Evolutionary conservation across 2,797 vertebrate genomes (phyloP), one percentile per base, ranked within the genome.

Genomic region (Toxotes lorentzi): DNA sequence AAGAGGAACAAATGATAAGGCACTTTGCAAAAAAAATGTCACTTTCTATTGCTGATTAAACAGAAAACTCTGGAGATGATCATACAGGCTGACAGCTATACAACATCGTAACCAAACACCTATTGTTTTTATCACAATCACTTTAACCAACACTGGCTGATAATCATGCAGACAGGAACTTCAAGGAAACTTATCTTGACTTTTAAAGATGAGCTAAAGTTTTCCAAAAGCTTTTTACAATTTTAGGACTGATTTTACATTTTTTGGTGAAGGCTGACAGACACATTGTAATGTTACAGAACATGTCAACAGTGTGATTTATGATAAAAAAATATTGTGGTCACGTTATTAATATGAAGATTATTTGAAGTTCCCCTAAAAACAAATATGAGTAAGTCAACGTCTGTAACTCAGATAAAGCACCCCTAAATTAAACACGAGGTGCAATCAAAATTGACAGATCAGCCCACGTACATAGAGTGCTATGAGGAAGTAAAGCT

Each of bases 1-100:
- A 85, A 47, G 40, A 60, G 83, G 63, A 84, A 84, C 34, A 58
- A 76, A n/a, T 50, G 2, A 40, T 19, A 10, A 23, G 50, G 8
- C 4, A 17, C 2, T 47, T 73, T 27, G 19, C 4, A 58, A 19
- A 19, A 60, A 73, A 71, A 77, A 30, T 53, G 50, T 65, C 40
- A 66, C 17, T n/a, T 5, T 76, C 2, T 21, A 0, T 8, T 51
- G 2, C n/a, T 8, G 43, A 23, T 30, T 48, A 53, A 58, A 63
- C 13, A 4, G 14, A 24, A 12, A 14, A 13, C 17, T 9, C 12
- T 14, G 38, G 10, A n/a, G 23, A 10, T 12, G 11, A n/a, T 27
- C 13, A 53, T 27, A 5, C 13, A 8, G 11, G 30, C 5, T 38
- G 41, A 34, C 24, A 40, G 19, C 14, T 34, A 21, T 7, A 17